These are phyloP conservation scores for Aurelia coerulea DNA, from an alignment of 30 jellyfish, hydroid and myxozoan genomes.

Conservation along the genomic window DNA sequence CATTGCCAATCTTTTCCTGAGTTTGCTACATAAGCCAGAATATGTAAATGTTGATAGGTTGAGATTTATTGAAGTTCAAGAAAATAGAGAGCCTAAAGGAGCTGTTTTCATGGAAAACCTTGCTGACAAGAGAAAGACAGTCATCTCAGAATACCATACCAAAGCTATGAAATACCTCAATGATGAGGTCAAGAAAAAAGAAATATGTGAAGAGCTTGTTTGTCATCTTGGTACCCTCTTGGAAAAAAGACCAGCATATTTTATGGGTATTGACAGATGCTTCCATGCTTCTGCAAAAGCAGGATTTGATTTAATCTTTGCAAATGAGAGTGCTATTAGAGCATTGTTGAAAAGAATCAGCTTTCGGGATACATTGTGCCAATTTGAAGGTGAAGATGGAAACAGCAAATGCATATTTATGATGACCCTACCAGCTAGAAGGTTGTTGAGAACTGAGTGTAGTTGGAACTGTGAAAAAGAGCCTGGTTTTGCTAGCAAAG, in stretches of 20 bases:
- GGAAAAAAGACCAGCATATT: constrained; percentile 29
- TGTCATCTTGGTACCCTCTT: constrained; percentile 45
- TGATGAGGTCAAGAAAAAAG: constrained; percentile 30
- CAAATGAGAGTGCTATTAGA: constrained; percentile 29
- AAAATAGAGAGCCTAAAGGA: constrained; percentile 17
- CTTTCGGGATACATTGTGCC: constrained; percentile 29
- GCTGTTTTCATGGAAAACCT: constrained; percentile 20
- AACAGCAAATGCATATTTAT: constrained; percentile 16
- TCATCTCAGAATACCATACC: constrained; percentile 19
- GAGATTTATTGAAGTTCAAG: constrained; percentile 33
- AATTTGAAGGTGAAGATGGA: background rate
- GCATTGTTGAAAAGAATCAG: constrained; percentile 37
- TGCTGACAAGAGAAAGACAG: constrained; percentile 12
- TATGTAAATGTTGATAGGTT: constrained; percentile 22
- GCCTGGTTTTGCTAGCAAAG: constrained; percentile 29
- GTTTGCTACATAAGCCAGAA: constrained; percentile 39
- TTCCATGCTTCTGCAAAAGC: constrained; percentile 55
- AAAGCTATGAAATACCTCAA: background rate
- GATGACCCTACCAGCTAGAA: constrained; percentile 10
- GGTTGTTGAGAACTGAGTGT: constrained; percentile 6
- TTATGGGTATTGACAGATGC: constrained; percentile 28
- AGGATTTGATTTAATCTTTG: constrained; percentile 46
- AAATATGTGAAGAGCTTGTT: constrained; percentile 31
- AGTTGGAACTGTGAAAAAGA: constrained; percentile 14
- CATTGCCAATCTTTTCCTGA: constrained; percentile 27